Base-by-base conservation (phyloP, 2,888 invertebrate species). In the Phrixothrix hirtus region DNA sequence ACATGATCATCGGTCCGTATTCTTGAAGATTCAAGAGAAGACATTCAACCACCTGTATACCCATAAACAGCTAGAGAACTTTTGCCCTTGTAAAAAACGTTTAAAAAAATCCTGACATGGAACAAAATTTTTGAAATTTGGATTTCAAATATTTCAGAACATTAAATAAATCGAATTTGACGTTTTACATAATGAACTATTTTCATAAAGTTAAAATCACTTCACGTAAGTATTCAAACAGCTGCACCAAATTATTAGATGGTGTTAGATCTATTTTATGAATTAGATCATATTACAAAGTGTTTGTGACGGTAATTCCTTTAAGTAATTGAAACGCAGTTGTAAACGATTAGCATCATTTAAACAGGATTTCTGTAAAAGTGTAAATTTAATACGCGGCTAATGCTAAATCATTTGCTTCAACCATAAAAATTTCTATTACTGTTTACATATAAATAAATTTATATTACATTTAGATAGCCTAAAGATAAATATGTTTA, bases 1-100 rank as follows among this genome's bases (percentile, higher is more conserved):
- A 50, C 50, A 44, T 44, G 44, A 25, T 38, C 50, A 50, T 12
- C 50, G 50, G 38, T 37, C 50, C 44, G 32, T 50, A 21, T 21
- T 42, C 14, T 36, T 31, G 35, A 42, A 15, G 26, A 34, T 12
- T 35, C 10, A 11, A 44, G 11, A 44, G 27, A 44, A 25, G 12
- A 11, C 9, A 44, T 26, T 34, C 15, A 26, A 5, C 45, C 36
- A 16, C n/a, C 26, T 34, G 10, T n/a, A 29, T 17, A 29, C 29
- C 29, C 35, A 17, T 34, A 35, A 12, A n/a, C n/a, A n/a, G n/a
- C n/a, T n/a, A n/a, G n/a, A n/a, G n/a, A n/a, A n/a, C n/a, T n/a
- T n/a, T n/a, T n/a, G n/a, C 26, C 29, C n/a, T 36, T 17, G 21
- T 10, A 4, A 6, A 21, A 17, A 36, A 15, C 16, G n/a, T 34